phyloP scores from a whole-genome alignment of 2,888 invertebrate genomes.

The Salticus scenicus region DNA sequence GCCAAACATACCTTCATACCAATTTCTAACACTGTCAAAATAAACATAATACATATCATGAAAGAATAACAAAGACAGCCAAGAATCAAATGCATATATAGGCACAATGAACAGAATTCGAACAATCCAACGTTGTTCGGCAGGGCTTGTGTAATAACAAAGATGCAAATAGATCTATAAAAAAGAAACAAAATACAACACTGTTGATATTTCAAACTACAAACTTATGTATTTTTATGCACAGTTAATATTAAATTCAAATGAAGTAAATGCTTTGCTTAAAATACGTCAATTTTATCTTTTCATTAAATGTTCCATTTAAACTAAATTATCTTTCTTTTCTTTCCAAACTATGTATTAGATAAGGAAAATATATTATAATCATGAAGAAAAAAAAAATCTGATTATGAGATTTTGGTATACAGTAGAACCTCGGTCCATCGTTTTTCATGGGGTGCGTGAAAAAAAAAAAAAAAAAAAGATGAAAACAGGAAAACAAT shows the following conservation, averaged over 20 bases:
- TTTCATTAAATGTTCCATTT: no score
- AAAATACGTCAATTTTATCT: no score
- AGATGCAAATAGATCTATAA: slow-evolving; percentile 98
- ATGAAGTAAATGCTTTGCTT: no score
- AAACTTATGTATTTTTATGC: background rate
- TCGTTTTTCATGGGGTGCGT: no score
- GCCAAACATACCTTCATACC: slow-evolving; percentile 90
- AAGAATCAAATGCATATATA: slow-evolving; percentile 98
- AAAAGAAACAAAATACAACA: slow-evolving; percentile 72
- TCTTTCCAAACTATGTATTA: no score
- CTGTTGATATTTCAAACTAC: background rate
- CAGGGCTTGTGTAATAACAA: slow-evolving; percentile 98
- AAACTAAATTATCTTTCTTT: no score
- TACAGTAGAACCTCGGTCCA: no score
- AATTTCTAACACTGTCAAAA: slow-evolving; percentile 99
- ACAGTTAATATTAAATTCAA: background rate
- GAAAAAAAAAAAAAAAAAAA: no score
- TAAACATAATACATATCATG: slow-evolving; percentile 98
- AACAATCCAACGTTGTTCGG: slow-evolving; percentile 99
- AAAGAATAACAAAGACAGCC: slow-evolving; percentile 98
- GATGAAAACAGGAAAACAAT: no score
- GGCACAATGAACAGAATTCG: slow-evolving; percentile 99
- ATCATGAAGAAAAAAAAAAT: no score
- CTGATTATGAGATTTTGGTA: no score
- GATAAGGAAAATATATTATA: no score